A percentile compares a stretch with the other conserved stretches of the same genome.
Evolutionary conservation across 2,113 vertebrate species (phyloP).

Genomic region (Meles meles): DNA sequence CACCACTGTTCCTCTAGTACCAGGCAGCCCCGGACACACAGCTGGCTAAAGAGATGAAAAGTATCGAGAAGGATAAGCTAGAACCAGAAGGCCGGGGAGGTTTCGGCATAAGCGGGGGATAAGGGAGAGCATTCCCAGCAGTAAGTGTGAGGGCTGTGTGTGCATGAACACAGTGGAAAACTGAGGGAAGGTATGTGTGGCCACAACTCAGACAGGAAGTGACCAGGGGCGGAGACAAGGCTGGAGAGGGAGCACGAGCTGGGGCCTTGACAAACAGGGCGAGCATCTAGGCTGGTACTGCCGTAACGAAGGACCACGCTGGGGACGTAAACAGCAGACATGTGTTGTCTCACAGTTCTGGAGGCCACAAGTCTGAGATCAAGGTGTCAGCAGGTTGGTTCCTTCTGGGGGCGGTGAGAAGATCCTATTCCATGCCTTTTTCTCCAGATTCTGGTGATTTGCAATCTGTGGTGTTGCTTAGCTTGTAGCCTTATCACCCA

Average conservation of each 20-base stretch:
- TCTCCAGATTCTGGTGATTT: background rate
- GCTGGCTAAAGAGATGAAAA: background rate
- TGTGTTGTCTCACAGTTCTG: background rate
- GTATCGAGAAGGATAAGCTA: background rate
- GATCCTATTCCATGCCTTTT: background rate
- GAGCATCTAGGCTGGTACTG: background rate
- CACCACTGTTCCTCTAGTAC: background rate
- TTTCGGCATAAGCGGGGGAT: too few species aligned
- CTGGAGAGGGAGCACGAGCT: background rate
- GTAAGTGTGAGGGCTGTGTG: background rate
- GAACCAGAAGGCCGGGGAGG: background rate
- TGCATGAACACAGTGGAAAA: background rate
- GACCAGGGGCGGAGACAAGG: background rate
- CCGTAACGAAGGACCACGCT: background rate
- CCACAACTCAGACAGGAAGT: background rate
- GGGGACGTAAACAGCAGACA: background rate
- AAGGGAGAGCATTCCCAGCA: background rate
- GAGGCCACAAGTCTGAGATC: background rate
- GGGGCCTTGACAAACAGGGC: background rate
- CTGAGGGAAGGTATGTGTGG: background rate
- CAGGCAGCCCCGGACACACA: background rate
- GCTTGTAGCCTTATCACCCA: background rate
- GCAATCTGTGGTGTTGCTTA: background rate
- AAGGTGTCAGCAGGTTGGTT: background rate
- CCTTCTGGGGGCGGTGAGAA: background rate